Base-by-base conservation (phyloP, 1,140 invertebrate genomes). In the Maniola jurtina region DNA sequence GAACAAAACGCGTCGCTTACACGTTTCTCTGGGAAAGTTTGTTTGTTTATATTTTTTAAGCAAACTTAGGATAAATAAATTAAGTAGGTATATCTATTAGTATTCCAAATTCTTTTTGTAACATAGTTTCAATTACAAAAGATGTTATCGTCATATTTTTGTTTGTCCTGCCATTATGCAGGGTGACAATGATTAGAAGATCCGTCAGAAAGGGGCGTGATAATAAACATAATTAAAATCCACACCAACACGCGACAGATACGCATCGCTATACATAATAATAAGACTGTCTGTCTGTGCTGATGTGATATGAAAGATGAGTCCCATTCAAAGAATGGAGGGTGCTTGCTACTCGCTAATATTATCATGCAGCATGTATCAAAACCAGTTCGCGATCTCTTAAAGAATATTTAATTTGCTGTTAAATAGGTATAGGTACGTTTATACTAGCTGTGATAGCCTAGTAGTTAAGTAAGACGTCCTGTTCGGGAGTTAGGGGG, bases 181-280 rank as follows among this genome's bases (percentile, higher is more conserved):
- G 25, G 25, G 38, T 35, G 59, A 61, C 55, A 57, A 57, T 52
- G 55, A 57, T 40, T 15, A 36, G 55, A 34, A 55, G 25, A 55
- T 34, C 52, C 42, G 13, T 55, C 25, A 15, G 16, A 16, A 57
- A 56, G 52, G 47, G 62, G 62, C 62, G 40, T 57, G 52, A 64
- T 64, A 56, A 68, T 45, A 56, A 42, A 58, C 55, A 68, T 71
- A 73, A 73, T 73, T 73, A 73, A 71, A 73, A 66, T 68, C 61
- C 35, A 64, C 65, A 61, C 47, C 54, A 71, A 64, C 72, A 73
- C 68, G 72, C 63, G 72, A 25, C 42, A 15, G 72, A 73, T 73
- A 71, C 50, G 6, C 50, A 73, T 73, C 68, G 52, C 45, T 64
- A 73, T 73, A 66, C 65, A 68, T 68, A 66, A 72, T 57, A 68